These are phyloP conservation scores for Opisthograptis luteolata DNA, from an alignment of 2,888 invertebrate species.

Conservation along the genomic window DNA sequence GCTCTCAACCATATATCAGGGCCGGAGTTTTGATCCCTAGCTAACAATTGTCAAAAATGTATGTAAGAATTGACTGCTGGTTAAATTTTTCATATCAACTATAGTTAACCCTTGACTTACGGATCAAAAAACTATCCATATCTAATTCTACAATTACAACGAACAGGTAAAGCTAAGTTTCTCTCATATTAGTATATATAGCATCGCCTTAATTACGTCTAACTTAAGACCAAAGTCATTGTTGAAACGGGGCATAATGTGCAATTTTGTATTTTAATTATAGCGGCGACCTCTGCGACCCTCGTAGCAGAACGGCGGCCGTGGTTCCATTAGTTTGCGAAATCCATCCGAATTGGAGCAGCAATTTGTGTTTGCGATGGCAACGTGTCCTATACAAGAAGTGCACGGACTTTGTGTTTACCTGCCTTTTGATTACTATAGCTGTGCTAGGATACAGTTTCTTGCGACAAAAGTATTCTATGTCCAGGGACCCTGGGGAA, in stretches of 20 bases:
- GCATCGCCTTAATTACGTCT: neutral
- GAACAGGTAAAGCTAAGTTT: too few relatives aligned
- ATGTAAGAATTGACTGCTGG: too few relatives aligned
- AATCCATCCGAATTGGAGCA: slow-evolving; percentile 78
- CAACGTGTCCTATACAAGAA: slow-evolving; percentile 66
- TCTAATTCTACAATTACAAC: too few relatives aligned
- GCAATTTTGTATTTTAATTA: slow-evolving; percentile 50
- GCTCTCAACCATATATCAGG: too few relatives aligned
- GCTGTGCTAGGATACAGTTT: neutral
- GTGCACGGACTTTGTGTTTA: neutral
- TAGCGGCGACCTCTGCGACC: slow-evolving; percentile 55
- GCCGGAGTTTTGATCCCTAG: too few relatives aligned
- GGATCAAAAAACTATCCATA: too few relatives aligned
- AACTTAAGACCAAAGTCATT: slow-evolving; percentile 1
- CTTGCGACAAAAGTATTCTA: too few relatives aligned
- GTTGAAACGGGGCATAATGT: slow-evolving; percentile 16
- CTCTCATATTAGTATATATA: too few relatives aligned
- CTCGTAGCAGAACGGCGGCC: slow-evolving; percentile 53
- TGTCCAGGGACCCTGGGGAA: too few relatives aligned
- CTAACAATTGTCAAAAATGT: too few relatives aligned
- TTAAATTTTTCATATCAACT: too few relatives aligned
- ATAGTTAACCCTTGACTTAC: too few relatives aligned
- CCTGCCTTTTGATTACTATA: neutral
- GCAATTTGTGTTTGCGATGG: slow-evolving; percentile 66
- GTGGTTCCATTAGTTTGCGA: slow-evolving; percentile 74